Percentiles rank a stretch among this genome's conserved stretches.
These are phyloP conservation scores for Ormyrus pomaceus DNA, from an alignment of 2,888 invertebrate species.

Conservation along the genomic window DNA sequence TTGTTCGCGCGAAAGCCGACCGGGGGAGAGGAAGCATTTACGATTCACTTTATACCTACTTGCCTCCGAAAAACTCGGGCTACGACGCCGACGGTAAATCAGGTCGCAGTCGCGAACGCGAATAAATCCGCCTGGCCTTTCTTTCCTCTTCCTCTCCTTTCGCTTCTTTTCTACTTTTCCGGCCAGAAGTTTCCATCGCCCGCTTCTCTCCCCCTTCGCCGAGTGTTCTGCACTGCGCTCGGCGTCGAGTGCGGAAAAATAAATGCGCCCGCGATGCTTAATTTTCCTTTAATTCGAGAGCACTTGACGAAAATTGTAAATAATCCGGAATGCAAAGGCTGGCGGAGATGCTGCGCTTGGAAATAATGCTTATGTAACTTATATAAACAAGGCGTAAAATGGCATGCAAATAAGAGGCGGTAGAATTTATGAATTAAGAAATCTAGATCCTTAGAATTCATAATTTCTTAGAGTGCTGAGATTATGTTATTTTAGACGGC, in stretches of 20 bases:
- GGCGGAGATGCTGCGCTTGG: too few species aligned
- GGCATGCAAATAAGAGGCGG: too few species aligned
- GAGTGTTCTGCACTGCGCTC: background rate
- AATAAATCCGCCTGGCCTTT: slow-evolving; percentile 52
- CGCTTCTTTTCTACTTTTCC: background rate
- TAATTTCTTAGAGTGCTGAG: too few species aligned
- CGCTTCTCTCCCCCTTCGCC: too few species aligned
- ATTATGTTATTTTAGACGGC: too few species aligned
- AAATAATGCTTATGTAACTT: too few species aligned
- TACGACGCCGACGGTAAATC: slow-evolving; percentile 60
- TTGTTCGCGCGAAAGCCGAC: slow-evolving; percentile 56
- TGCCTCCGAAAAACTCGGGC: slow-evolving; percentile 64
- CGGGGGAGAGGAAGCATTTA: slow-evolving; percentile 63
- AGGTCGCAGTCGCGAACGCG: slow-evolving; percentile 54
- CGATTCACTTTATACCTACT: slow-evolving; percentile 66
- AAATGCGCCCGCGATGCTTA: background rate
- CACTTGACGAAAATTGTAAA: too few species aligned
- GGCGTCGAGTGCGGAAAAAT: background rate
- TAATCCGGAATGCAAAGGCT: too few species aligned
- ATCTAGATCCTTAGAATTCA: too few species aligned
- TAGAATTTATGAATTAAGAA: too few species aligned
- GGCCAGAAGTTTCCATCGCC: background rate
- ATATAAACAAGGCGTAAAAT: too few species aligned
- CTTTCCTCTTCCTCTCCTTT: background rate
- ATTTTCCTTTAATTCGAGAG: too few species aligned